Percentiles rank a stretch among this genome's conserved stretches.
Conservation (phyloP, 2,113 vertebrate genomes). For the Malurus alboscapulatus region DNA sequence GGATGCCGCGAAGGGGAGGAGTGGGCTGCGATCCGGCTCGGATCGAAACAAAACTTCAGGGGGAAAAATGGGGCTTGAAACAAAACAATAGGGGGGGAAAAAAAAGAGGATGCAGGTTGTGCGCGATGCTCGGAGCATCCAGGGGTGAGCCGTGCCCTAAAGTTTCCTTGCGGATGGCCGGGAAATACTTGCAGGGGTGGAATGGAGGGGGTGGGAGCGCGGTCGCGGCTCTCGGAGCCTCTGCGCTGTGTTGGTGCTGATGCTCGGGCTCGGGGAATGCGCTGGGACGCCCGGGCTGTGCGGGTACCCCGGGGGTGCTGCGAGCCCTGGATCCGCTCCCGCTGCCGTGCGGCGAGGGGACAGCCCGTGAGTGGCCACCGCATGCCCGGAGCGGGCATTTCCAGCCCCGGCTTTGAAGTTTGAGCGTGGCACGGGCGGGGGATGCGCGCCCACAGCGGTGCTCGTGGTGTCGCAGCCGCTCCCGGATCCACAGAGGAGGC, state of each 20-base stretch:
- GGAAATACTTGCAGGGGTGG: not conserved
- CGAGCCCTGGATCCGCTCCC: accelerated
- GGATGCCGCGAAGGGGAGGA: not conserved
- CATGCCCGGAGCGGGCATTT: accelerated
- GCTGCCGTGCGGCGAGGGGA: accelerated
- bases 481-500: accelerated
- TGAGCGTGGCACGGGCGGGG: accelerated
- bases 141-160: not conserved
- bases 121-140: not conserved
- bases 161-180: not conserved
- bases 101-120: not conserved
- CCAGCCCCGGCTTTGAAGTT: not conserved
- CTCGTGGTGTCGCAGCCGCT: not conserved
- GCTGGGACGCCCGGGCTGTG: not conserved
- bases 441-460: accelerated
- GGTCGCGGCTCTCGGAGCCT: not conserved
- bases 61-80: not conserved
- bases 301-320: not conserved
- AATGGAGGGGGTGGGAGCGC: not conserved
- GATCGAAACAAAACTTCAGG: not conserved
- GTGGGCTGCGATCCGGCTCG: not conserved
- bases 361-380: accelerated
- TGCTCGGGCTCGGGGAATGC: not conserved
- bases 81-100: not conserved
- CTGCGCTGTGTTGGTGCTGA: not conserved